Evolutionary conservation across 2,113 vertebrate genomes (phyloP), one percentile per base, ranked within the genome.

Genomic region (Anseranas semipalmata): DNA sequence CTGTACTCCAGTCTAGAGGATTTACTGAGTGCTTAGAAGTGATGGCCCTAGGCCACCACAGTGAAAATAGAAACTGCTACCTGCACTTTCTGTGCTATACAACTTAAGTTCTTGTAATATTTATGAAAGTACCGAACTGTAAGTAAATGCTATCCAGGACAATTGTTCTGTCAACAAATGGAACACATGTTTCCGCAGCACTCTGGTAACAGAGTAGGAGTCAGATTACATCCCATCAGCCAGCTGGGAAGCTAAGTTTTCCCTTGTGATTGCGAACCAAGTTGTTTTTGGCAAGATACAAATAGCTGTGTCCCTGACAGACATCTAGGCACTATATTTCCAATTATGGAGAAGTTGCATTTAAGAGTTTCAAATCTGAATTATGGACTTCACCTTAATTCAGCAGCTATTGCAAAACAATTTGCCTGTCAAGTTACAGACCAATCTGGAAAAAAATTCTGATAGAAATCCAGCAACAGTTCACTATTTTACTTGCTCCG

Each of bases 201-300:
- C 52, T 19, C 67, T 33, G 55, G 30, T 77, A 25, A 88, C 68
- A 39, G 79, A 59, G 60, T 0, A 74, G 83, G 95, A 96, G 27
- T 94, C 79, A 53, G 60, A 43, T 95, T 95, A 92, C 85, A 86
- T 63, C 87, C 82, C 87, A 88, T 70, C 67, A 80, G 55, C 82
- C 89, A 85, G 73, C 85, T 67, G 85, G 55, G 85, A 93, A 94
- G 87, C 85, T 83, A 66, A 58, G 82, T 88, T 96, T 96, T 93
- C 75, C 90, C 83, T 84, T 92, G 83, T 81, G 92, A 95, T 91
- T 86, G 41, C 1, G 3, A 95, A 90, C 82, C 25, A 59, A 95
- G 92, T 88, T 96, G 85, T 63, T 97, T 95, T 96, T 96, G 96
- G 95, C 93, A 88, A 90, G 93, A 89, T 95, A 74, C 88, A 86